Conservation (phyloP, 2,113 vertebrate genomes). For the Oceanites oceanicus region DNA sequence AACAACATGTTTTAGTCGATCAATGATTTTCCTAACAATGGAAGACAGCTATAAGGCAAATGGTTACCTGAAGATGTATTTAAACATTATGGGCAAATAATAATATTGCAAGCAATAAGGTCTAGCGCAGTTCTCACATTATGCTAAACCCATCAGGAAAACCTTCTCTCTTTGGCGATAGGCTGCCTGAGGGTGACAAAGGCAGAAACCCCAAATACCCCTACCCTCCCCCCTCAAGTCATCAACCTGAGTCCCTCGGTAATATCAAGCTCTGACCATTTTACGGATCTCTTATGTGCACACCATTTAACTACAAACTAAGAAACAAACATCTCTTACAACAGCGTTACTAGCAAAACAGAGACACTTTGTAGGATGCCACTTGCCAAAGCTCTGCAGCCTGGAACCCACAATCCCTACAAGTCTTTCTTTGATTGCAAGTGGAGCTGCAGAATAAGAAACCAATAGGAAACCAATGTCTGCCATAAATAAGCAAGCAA, state of each 20-base stretch:
- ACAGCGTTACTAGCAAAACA: not conserved
- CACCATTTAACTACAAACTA: not conserved
- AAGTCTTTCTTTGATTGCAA: not conserved
- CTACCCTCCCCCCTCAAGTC: not conserved
- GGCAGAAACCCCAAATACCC: constrained; percentile 51
- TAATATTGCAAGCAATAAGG: constrained; percentile 75
- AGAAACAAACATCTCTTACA: not conserved
- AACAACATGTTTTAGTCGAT: constrained; percentile 75
- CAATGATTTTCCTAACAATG: constrained; percentile 80
- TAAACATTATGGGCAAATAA: constrained; percentile 82
- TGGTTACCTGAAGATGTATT: constrained; percentile 92
- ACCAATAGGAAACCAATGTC: not conserved
- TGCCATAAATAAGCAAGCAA: not conserved
- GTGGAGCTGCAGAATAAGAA: not conserved
- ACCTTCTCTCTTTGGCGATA: constrained; percentile 79
- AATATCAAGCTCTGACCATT: not conserved
- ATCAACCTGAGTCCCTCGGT: not conserved
- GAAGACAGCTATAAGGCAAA: constrained; percentile 94
- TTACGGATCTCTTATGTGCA: not conserved
- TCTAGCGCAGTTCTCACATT: constrained; percentile 22
- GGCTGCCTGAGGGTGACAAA: constrained; percentile 77
- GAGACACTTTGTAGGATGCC: not conserved
- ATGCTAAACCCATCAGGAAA: constrained; percentile 53
- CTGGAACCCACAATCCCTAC: not conserved
- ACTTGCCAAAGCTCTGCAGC: not conserved